Base-by-base conservation (phyloP, 1,140 invertebrate genomes). In the Onthophagus taurus region DNA sequence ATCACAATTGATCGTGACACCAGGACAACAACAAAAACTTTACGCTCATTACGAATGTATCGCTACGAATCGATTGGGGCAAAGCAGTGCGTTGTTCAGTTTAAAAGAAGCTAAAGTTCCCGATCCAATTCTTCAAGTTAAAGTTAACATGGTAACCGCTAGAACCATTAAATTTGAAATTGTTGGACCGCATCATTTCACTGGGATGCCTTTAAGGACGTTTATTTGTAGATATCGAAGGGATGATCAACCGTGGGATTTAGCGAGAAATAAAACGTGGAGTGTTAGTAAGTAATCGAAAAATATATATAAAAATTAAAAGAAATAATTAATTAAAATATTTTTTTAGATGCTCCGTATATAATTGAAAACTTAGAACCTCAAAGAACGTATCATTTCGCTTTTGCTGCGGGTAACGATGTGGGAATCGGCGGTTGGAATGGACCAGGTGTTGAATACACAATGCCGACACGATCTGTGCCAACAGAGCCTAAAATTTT, bases 111-210 rank as follows among this genome's bases (percentile, higher is more conserved):
- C 85, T 1, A 61, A 63, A 21, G 66, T 61, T 1, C 83, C 81
- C 0, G 58, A 64, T 13, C 57, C 61, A 9, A 56, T 81, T 37
- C 55, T 66, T 11, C 71, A 84, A 60, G 75, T 72, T 0, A 75
- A 66, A 47, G 71, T 81, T 45, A 68, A 72, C 42, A 72, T 75
- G 43, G 66, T 84, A 7, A 89, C 84, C 2, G 89, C 89, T 0
- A 93, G 89, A 1, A 87, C 85, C 3, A 81, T 91, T 26, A 77
- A 74, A 37, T 91, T 91, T 58, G 72, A 73, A 26, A 78, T 95
- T 19, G 63, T 77, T 2, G 78, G 77, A 0, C 89, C 89, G 2
- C 63, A 71, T 14, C 74, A 79, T 48, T 74, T 83, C 47, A 73
- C 79, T 31, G 88, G 88, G 14, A 66, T 89, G 19, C 84, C 84